Evolutionary conservation across 2,113 vertebrate genomes (phyloP).

Genomic region (Lichenostomus cassidix): DNA sequence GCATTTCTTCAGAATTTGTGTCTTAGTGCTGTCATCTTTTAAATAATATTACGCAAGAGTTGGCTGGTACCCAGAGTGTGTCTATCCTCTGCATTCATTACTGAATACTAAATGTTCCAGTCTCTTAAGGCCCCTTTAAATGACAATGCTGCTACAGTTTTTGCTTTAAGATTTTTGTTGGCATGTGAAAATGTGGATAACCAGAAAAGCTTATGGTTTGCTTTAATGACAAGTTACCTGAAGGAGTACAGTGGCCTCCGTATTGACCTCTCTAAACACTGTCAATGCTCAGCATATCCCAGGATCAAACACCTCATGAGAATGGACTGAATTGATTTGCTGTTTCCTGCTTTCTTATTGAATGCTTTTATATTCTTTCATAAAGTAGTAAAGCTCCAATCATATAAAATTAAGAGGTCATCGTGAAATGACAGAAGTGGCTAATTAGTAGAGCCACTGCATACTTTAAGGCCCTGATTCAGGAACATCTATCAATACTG

Average conservation of each 20-base stretch:
- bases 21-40: neutral
- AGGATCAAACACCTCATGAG: neutral
- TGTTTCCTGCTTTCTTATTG: neutral
- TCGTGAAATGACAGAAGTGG: slow-evolving; percentile 3
- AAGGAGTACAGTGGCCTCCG: neutral
- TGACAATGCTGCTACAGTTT: neutral
- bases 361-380: slow-evolving; percentile 12
- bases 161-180: neutral
- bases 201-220: neutral
- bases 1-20: neutral
- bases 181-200: neutral
- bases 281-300: neutral
- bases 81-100: neutral
- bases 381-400: slow-evolving; percentile 1
- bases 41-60: neutral
- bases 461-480: slow-evolving; percentile 4
- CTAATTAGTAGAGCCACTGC: slow-evolving; percentile 28
- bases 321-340: neutral
- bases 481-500: slow-evolving; percentile 25
- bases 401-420: neutral
- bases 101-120: neutral
- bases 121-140: neutral
- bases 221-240: neutral
- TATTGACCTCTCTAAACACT: neutral
- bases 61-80: neutral